Evolutionary conservation across 1,140 invertebrate species (phyloP).

Genomic region (Papilio helenus): DNA sequence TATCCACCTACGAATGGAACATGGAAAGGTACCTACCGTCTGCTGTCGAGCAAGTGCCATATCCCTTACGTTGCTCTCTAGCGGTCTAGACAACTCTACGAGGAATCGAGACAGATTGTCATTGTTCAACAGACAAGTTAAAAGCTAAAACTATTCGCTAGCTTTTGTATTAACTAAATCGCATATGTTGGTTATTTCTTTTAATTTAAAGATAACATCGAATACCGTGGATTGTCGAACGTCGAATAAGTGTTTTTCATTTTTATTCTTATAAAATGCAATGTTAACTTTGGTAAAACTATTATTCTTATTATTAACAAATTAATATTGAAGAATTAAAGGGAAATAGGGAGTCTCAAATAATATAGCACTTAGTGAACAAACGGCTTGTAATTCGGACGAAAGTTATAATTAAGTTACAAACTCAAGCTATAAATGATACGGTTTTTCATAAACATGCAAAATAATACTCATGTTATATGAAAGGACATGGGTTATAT

Average conservation of each 20-base stretch:
- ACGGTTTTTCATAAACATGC: no score
- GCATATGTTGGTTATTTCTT: slow-evolving; percentile 29
- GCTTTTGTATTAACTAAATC: slow-evolving; percentile 33
- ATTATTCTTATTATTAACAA: not conserved
- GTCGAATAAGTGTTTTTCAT: not conserved
- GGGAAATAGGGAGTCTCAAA: no score
- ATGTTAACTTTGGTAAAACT: not conserved
- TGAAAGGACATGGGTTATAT: not conserved
- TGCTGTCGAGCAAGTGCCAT: slow-evolving; percentile 44
- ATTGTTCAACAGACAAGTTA: slow-evolving; percentile 52
- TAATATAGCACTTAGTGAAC: not conserved
- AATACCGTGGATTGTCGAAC: not conserved
- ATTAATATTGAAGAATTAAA: no score
- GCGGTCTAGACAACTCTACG: slow-evolving; percentile 49
- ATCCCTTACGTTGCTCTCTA: slow-evolving; percentile 49
- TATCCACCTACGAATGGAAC: slow-evolving; percentile 35
- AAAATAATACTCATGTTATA: not conserved
- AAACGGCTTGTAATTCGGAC: not conserved
- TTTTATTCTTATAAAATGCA: no score
- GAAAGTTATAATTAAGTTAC: not conserved
- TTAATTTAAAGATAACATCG: not conserved
- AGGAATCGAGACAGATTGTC: slow-evolving; percentile 56
- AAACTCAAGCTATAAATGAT: not conserved
- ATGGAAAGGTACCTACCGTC: slow-evolving; percentile 35
- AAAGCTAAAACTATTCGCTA: slow-evolving; percentile 45